These are phyloP conservation scores for Pseudopleuronectes americanus DNA, from an alignment of 2,797 vertebrate species.

Conservation along the genomic window DNA sequence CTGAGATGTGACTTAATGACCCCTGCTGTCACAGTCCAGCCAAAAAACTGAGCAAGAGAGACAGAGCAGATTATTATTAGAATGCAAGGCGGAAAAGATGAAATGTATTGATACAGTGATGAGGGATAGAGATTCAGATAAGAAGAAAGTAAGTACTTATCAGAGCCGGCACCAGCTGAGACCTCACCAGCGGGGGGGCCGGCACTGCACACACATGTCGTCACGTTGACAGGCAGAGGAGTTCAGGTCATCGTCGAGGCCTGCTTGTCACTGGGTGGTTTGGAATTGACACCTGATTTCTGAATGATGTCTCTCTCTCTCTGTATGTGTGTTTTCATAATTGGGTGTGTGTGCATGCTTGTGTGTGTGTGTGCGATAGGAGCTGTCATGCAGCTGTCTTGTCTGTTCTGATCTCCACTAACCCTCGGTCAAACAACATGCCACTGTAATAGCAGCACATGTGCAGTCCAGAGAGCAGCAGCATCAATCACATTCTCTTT, in stretches of 20 bases:
- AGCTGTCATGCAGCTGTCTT: slow-evolving; percentile 63
- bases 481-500: slow-evolving; percentile 27
- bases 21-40: background rate
- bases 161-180: slow-evolving; percentile 57
- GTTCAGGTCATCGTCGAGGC: slow-evolving; percentile 50
- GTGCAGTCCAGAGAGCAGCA: slow-evolving; percentile 15
- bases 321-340: slow-evolving; percentile 17
- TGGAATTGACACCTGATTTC: slow-evolving; percentile 67
- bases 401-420: slow-evolving; percentile 70
- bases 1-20: too few species aligned
- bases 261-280: slow-evolving; percentile 62
- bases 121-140: background rate
- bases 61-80: background rate
- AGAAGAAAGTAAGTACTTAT: slow-evolving; percentile 30
- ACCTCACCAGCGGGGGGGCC: background rate
- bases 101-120: background rate
- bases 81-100: background rate
- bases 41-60: background rate
- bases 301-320: slow-evolving; percentile 31
- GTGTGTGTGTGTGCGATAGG: slow-evolving; percentile 29
- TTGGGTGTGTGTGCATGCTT: slow-evolving; percentile 9
- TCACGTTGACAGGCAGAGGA: slow-evolving; percentile 39
- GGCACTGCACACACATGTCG: slow-evolving; percentile 3
- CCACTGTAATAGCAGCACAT: slow-evolving; percentile 52
- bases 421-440: slow-evolving; percentile 67